phyloP scores from a whole-genome alignment of 1,140 invertebrate genomes.

The Drosophila dunni region DNA sequence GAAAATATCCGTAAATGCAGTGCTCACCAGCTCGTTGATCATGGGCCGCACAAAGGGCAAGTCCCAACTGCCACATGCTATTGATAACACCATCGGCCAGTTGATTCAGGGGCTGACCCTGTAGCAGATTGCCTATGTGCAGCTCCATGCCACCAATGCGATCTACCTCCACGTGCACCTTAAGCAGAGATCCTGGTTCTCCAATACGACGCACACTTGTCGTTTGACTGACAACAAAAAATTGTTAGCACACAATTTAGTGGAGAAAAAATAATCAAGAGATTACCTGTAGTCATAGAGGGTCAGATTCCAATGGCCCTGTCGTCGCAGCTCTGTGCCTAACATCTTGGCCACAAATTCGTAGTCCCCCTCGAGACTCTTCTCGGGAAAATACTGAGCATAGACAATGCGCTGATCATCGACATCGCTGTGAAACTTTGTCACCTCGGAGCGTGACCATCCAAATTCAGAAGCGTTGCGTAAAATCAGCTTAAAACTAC shows the following conservation, averaged over 20 bases:
- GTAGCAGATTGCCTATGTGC: slow-evolving; percentile 89
- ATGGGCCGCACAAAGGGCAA: slow-evolving; percentile 89
- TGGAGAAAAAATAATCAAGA: not conserved
- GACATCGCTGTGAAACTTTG: slow-evolving; percentile 90
- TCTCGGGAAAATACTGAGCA: slow-evolving; percentile 92
- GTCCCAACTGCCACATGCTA: slow-evolving; percentile 90
- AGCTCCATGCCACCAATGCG: slow-evolving; percentile 90
- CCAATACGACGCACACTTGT: slow-evolving; percentile 88
- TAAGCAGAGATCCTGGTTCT: slow-evolving; percentile 85
- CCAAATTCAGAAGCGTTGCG: slow-evolving; percentile 90
- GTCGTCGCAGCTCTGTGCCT: slow-evolving; percentile 86
- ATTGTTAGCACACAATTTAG: slow-evolving; percentile 6
- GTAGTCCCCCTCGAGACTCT: slow-evolving; percentile 89
- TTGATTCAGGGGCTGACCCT: slow-evolving; percentile 88
- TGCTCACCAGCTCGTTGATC: slow-evolving; percentile 92
- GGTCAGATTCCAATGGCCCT: slow-evolving; percentile 90
- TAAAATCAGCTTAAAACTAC: slow-evolving; percentile 88
- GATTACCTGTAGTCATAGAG: slow-evolving; percentile 88
- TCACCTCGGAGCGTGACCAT: slow-evolving; percentile 91
- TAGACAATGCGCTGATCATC: slow-evolving; percentile 88
- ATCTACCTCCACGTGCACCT: slow-evolving; percentile 89
- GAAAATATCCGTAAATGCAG: slow-evolving; percentile 92
- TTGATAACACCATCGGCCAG: slow-evolving; percentile 87
- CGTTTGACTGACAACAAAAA: slow-evolving; percentile 86
- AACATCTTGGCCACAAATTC: slow-evolving; percentile 88